phyloP scores from a whole-genome alignment of 2,113 vertebrate species.

The Anolis carolinensis region DNA sequence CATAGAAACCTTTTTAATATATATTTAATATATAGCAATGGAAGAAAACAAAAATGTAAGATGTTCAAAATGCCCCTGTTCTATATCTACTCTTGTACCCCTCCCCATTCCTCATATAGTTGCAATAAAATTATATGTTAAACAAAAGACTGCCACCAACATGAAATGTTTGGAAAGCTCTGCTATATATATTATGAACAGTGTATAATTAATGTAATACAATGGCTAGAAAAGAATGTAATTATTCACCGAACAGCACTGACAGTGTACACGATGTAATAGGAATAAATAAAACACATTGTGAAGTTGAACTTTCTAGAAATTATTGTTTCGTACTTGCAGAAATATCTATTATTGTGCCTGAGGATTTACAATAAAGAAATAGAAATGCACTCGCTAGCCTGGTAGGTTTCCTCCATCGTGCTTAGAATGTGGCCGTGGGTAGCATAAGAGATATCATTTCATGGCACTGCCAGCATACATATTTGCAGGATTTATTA shows the following conservation, averaged over 20 bases:
- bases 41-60: too few relatives aligned
- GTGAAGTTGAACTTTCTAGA: neutral
- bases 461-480: constrained; percentile 54
- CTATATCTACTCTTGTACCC: too few relatives aligned
- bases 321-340: neutral
- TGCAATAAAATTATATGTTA: too few relatives aligned
- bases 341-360: constrained; percentile 20
- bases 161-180: too few relatives aligned
- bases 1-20: too few relatives aligned
- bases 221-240: neutral
- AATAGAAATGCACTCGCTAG: constrained; percentile 18
- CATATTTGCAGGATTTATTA: constrained; percentile 71
- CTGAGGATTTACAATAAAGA: constrained; percentile 45
- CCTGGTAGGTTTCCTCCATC: constrained; percentile 31
- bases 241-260: neutral
- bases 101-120: too few relatives aligned
- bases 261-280: neutral
- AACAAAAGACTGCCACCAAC: too few relatives aligned
- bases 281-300: neutral
- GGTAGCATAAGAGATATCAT: constrained; percentile 60
- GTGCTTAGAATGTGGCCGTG: constrained; percentile 45
- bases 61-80: too few relatives aligned
- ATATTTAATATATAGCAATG: too few relatives aligned
- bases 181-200: neutral
- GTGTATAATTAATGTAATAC: neutral